These are phyloP conservation scores for Priapulus caudatus DNA, from an alignment of 2,888 invertebrate genomes.

Conservation along the genomic window DNA sequence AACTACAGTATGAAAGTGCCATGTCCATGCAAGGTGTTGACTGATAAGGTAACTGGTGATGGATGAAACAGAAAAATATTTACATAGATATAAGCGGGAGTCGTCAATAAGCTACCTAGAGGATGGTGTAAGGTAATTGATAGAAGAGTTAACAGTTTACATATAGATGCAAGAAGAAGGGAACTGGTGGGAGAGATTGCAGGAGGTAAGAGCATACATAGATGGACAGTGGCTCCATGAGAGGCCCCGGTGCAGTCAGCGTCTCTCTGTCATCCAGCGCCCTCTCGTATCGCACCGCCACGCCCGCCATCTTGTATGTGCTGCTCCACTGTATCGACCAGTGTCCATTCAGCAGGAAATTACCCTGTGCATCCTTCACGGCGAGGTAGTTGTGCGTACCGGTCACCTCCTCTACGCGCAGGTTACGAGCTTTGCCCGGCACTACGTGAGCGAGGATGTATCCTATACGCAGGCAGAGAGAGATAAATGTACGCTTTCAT, in stretches of 20 bases:
- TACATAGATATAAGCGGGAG: no score
- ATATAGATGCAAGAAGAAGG: no score
- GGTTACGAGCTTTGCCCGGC: slow-evolving; percentile 65
- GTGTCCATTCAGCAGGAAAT: slow-evolving; percentile 65
- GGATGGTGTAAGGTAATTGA: no score
- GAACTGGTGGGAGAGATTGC: no score
- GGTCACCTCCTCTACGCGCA: slow-evolving; percentile 59
- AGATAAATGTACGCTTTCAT: no score
- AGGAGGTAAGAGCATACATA: slow-evolving; percentile 64
- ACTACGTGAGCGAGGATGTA: slow-evolving; percentile 52
- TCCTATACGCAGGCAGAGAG: no score
- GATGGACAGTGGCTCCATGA: slow-evolving; percentile 63
- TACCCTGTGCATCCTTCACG: slow-evolving; percentile 55
- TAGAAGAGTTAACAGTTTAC: no score
- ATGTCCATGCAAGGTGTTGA: no score
- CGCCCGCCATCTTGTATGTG: slow-evolving; percentile 67
- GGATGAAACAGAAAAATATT: no score
- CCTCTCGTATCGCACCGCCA: slow-evolving; percentile 63
- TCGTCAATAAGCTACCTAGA: no score
- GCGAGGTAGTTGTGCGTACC: slow-evolving; percentile 66
- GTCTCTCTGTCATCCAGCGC: slow-evolving; percentile 60
- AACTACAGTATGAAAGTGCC: no score
- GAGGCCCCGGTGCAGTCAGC: slow-evolving; percentile 66
- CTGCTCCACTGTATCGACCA: slow-evolving; percentile 55
- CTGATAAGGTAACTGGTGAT: no score